A percentile compares a stretch with the other conserved stretches of the same genome.
These are phyloP conservation scores for Clusia tigrina DNA, from an alignment of 2,888 invertebrate species.

Conservation along the genomic window DNA sequence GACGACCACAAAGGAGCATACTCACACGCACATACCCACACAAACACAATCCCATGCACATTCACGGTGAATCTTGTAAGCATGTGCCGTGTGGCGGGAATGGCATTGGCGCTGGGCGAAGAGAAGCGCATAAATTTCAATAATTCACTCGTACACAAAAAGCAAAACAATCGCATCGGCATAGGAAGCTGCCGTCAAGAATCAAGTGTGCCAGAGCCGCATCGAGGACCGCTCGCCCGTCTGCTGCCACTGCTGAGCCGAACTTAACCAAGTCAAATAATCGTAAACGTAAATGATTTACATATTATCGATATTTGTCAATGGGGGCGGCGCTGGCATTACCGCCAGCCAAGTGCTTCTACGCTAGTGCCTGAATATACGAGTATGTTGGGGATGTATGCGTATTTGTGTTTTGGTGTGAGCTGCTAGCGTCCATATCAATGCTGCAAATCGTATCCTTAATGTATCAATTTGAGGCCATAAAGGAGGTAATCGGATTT, in stretches of 20 bases:
- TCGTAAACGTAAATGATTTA: slow-evolving; percentile 5
- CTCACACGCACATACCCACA: neutral
- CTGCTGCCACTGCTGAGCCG: neutral
- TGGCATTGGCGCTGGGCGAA: neutral
- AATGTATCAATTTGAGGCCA: slow-evolving; percentile 23
- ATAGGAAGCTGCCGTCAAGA: no score
- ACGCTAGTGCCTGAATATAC: neutral
- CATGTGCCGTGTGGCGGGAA: neutral
- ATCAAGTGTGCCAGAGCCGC: no score
- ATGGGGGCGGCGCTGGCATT: no score
- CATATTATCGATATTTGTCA: slow-evolving; percentile 5
- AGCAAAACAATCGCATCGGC: no score
- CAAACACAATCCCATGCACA: neutral
- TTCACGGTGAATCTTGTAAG: neutral
- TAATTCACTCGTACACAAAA: neutral
- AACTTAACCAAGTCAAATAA: neutral
- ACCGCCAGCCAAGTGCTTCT: neutral
- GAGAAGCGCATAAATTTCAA: slow-evolving; percentile 10
- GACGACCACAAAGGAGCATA: neutral
- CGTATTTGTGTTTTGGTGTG: neutral
- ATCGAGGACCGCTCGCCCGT: no score
- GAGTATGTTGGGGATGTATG: neutral
- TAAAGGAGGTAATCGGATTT: slow-evolving; percentile 28
- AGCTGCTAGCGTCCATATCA: neutral
- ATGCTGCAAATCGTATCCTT: neutral